Base-by-base conservation (phyloP, 1,140 invertebrate genomes). In the Trinorchestia longiramus region DNA sequence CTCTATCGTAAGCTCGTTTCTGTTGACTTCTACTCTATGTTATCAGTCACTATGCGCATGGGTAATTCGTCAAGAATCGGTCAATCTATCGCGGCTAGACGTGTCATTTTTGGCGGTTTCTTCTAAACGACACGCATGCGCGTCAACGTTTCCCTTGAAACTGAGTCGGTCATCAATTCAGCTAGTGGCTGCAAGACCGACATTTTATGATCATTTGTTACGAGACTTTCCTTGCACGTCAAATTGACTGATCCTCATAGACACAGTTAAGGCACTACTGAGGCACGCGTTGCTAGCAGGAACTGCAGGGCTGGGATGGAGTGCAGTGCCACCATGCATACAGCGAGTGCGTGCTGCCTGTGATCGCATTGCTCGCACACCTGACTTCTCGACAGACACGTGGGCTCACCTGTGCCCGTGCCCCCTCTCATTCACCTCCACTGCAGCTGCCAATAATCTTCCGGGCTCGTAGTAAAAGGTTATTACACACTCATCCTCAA, bases 401-500 rank as follows among this genome's bases (percentile, higher is more conserved):
- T 45, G 43, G 40, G 92, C 44, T 45, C 28, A 6, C 92, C 3
- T 45, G 41, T 44, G 3, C 43, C 40, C 92, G 4, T n/a, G 40
- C 43, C 43, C 43, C 8, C 92, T 40, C 43, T 47, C 92, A 6
- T 44, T 47, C 92, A 43, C 92, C 44, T 17, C 36, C 44, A 4
- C 92, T 47, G 11, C 41, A 15, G 43, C 92, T 45, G 43, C 92
- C 44, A 94, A 45, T 45, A 43, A 4, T 90, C 41, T 90, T 44
- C 47, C 43, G 19, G 92, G 3, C 43, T 94, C 43, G 92, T 45
- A 47, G 92, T 45, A 94, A 94, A 94, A 94, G 40, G 92, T 42
- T 94, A 40, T 43, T 94, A 94, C 43, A 47, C 95, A 36, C 53
- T 90, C 95, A 96, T 96, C 95, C 95, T 91, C 95, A 96, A 92